Conservation (phyloP, 2,797 vertebrate genomes). For the Crenichthys baileyi region DNA sequence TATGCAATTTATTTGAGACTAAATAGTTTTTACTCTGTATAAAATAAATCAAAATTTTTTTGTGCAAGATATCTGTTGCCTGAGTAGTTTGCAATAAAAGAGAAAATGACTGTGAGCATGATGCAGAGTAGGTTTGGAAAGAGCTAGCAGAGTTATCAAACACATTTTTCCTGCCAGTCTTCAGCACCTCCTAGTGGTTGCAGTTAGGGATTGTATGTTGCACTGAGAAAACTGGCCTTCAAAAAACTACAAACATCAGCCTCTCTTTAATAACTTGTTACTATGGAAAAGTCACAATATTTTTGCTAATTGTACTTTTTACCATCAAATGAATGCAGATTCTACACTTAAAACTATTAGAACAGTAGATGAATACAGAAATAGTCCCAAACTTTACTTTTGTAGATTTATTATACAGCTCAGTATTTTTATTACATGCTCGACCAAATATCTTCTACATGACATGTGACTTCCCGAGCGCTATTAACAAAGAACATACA, state of each 20-base stretch:
- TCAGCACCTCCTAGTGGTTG: constrained; percentile 66
- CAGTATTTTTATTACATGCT: too few relatives aligned
- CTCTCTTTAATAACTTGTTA: background rate
- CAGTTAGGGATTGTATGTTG: constrained; percentile 9
- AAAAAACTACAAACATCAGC: background rate
- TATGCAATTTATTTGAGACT: background rate
- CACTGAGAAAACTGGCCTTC: background rate
- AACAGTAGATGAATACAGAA: too few relatives aligned
- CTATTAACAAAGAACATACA: too few relatives aligned
- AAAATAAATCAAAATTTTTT: background rate
- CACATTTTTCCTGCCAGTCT: constrained; percentile 35
- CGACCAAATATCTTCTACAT: too few relatives aligned
- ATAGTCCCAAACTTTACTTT: too few relatives aligned
- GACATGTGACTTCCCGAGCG: too few relatives aligned
- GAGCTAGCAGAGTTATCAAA: background rate
- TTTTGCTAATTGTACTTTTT: background rate
- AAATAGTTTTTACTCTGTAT: background rate
- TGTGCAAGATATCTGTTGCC: background rate
- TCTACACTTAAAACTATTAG: too few relatives aligned
- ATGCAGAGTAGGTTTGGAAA: constrained; percentile 43
- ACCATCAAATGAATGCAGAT: background rate
- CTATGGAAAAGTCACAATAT: background rate
- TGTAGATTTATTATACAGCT: too few relatives aligned
- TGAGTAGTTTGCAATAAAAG: constrained; percentile 15
- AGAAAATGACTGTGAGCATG: constrained; percentile 19